phyloP scores from a whole-genome alignment of 2,113 vertebrate genomes.

The Xiphias gladius region DNA sequence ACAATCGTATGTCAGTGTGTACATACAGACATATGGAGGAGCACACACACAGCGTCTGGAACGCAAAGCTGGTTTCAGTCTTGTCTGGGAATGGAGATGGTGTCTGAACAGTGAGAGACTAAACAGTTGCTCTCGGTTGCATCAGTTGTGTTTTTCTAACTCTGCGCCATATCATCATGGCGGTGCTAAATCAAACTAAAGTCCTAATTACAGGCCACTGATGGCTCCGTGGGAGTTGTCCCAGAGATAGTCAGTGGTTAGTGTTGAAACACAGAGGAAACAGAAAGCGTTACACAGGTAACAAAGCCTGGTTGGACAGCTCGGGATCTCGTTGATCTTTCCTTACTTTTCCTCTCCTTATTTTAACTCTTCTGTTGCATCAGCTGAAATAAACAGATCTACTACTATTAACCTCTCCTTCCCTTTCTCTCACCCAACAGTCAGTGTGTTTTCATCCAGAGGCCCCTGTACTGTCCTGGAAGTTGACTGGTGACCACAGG shows the following conservation, averaged over 20 bases:
- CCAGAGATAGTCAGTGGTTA: conserved; percentile 53
- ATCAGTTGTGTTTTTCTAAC: conserved; percentile 65
- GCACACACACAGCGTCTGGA: not conserved
- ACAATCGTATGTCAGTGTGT: no score
- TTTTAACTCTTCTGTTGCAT: not conserved
- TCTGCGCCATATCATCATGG: conserved; percentile 57
- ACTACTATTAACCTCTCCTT: not conserved
- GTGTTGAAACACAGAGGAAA: conserved; percentile 57
- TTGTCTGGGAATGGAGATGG: conserved; percentile 9
- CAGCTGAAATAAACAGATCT: conserved; percentile 8
- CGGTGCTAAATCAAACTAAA: conserved; percentile 62
- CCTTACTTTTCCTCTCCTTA: not conserved
- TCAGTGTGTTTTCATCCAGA: not conserved
- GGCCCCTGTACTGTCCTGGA: conserved; percentile 25
- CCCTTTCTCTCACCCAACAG: not conserved
- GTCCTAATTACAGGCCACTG: conserved; percentile 64
- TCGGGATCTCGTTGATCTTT: not conserved
- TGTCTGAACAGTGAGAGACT: conserved; percentile 58
- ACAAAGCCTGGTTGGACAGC: not conserved
- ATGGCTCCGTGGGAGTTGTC: conserved; percentile 59
- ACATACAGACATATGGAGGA: not conserved
- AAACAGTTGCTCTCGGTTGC: conserved; percentile 73
- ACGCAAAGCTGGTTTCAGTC: not conserved
- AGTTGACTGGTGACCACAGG: conserved; percentile 37
- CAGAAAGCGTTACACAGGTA: conserved; percentile 49